Conservation (phyloP, 2,888 invertebrate genomes). For the Chorisops tibialis region DNA sequence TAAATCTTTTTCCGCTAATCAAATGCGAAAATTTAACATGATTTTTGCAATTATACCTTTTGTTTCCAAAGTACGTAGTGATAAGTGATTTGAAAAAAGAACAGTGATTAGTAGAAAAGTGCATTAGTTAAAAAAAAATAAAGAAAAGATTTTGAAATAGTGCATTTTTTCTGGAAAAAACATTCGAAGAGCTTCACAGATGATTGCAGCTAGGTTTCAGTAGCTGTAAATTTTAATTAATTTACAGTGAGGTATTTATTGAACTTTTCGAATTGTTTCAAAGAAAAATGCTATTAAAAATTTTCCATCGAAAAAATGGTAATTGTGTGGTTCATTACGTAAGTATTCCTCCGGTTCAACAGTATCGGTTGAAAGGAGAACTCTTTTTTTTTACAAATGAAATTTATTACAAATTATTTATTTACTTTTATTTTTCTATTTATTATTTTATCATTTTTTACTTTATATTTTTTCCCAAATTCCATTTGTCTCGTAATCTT, state of each 20-base stretch:
- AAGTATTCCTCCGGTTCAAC: conserved; percentile 56
- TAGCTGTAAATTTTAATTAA: conserved; percentile 42
- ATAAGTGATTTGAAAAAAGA: neutral
- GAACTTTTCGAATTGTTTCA: conserved; percentile 7
- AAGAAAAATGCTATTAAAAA: neutral
- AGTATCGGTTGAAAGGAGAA: conserved; percentile 57
- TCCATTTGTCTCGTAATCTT: conserved; percentile 34
- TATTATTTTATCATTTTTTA: too few relatives aligned
- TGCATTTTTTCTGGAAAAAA: neutral
- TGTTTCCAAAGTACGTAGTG: neutral
- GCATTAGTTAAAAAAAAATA: too few relatives aligned
- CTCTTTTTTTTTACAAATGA: conserved; percentile 29
- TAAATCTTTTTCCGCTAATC: too few relatives aligned
- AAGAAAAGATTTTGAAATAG: too few relatives aligned
- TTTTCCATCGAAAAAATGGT: neutral
- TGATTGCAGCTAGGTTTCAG: conserved; percentile 34
- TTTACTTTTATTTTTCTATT: conserved; percentile 31
- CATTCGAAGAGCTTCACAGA: conserved; percentile 1
- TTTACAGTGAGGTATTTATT: conserved; percentile 43
- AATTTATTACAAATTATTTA: conserved; percentile 23
- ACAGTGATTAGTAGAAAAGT: neutral
- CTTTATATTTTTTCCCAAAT: conserved; percentile 30
- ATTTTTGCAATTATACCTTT: too few relatives aligned
- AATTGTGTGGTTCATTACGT: conserved; percentile 39
- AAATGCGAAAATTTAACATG: too few relatives aligned